A percentile compares a stretch with the other conserved stretches of the same genome.
These are phyloP conservation scores for Eptatretus burgeri DNA, from an alignment of 2,113 vertebrate genomes.

Conservation along the genomic window DNA sequence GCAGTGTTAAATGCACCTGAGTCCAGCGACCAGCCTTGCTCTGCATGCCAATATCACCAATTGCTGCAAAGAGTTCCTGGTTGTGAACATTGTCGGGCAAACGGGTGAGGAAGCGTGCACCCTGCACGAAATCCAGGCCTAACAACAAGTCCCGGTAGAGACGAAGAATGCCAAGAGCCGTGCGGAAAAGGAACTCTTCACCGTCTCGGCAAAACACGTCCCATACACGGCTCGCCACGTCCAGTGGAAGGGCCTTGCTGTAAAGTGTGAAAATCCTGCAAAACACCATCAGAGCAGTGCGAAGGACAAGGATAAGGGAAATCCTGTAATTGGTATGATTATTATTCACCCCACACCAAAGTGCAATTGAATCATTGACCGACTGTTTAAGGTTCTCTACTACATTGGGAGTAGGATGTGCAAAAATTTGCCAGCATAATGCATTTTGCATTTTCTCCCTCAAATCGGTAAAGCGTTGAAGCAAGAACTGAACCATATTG, in stretches of 20 bases:
- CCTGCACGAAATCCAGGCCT: slow-evolving; percentile 85
- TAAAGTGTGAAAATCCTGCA: slow-evolving; percentile 81
- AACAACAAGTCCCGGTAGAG: slow-evolving; percentile 58
- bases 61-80: slow-evolving; percentile 44
- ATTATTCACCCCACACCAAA: no score
- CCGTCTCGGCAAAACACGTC: slow-evolving; percentile 77
- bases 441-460: no score
- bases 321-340: no score
- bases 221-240: slow-evolving; percentile 75
- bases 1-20: slow-evolving; percentile 26
- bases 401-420: no score
- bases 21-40: slow-evolving; percentile 67
- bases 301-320: no score
- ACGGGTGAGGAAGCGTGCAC: slow-evolving; percentile 71
- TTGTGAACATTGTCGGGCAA: slow-evolving; percentile 45
- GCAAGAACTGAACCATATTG: no score
- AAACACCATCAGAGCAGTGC: no score
- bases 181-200: slow-evolving; percentile 79
- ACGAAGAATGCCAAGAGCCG: slow-evolving; percentile 48
- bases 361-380: no score
- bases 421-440: no score
- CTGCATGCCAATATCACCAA: slow-evolving; percentile 47
- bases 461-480: no score
- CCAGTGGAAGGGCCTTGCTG: slow-evolving; percentile 59
- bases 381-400: no score